Conservation (phyloP, 1,140 invertebrate species). For the Uloborus diversus region DNA sequence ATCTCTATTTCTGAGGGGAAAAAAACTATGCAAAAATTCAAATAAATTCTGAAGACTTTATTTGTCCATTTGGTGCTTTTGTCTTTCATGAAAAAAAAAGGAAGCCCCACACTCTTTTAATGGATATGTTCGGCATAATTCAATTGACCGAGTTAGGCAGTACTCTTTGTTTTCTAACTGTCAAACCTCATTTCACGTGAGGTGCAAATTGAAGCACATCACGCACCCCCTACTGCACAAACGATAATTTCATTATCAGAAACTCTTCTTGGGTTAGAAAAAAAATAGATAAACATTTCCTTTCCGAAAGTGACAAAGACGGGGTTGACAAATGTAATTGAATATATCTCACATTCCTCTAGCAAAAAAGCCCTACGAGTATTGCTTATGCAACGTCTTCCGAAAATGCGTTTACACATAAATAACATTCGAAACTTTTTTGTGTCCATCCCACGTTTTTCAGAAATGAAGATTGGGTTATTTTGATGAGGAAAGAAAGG, state of each 20-base stretch:
- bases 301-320: constrained; percentile 39
- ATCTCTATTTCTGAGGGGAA: no score
- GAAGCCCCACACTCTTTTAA: constrained; percentile 5
- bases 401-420: constrained; percentile 50
- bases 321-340: constrained; percentile 49
- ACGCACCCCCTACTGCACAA: neutral
- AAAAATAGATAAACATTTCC: constrained; percentile 24
- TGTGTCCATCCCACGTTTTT: neutral
- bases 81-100: neutral
- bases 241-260: constrained; percentile 48
- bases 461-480: constrained; percentile 17
- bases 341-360: constrained; percentile 32
- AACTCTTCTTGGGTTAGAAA: neutral
- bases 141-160: constrained; percentile 32
- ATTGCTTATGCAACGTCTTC: constrained; percentile 28
- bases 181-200: constrained; percentile 48
- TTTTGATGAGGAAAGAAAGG: constrained; percentile 41
- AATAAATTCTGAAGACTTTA: no score
- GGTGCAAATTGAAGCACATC: constrained; percentile 46
- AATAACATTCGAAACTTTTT: constrained; percentile 29
- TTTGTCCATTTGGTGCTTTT: no score
- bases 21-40: no score
- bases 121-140: constrained; percentile 46
- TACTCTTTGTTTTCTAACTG: constrained; percentile 53
- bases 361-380: constrained; percentile 17